Base-by-base conservation (phyloP, 2,797 vertebrate genomes). In the Tiaroga cobitis region DNA sequence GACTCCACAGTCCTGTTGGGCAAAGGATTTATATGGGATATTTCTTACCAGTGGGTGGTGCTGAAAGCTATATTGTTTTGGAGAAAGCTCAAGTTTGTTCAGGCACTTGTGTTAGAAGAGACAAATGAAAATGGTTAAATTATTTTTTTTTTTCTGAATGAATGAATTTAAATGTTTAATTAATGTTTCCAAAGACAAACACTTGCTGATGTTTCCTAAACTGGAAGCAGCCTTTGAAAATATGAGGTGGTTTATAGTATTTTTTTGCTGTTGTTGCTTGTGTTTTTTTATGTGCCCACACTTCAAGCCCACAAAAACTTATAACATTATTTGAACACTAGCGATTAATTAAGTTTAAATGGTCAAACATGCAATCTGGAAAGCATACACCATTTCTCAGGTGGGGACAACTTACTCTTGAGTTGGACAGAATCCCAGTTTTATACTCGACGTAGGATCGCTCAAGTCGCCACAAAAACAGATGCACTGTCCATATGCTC, bases 401-500 rank as follows among this genome's bases (percentile, higher is more conserved):
- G 92, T 91, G 91, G 61, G 93, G 92, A 94, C 92, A 92, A 91
- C 93, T 94, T 92, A 92, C 92, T 93, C 92, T 86, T 85, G 91
- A 92, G 90, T 95, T 95, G 94, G 95, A 94, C 90, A 83, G 88
- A 91, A 92, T 95, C 95, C 93, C 94, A 92, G 94, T 93, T 95
- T 95, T 93, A 90, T 91, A 91, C 92, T 93, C 93, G 91, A 91
- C 89, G 90, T 70, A 93, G 93, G 94, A 94, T 94, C 93, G 93
- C 92, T 89, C 75, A 92, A 90, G 93, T 94, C 93, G 92, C 94
- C 92, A 93, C 88, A 90, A 93, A 93, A 94, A 94, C 95, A 95
- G 95, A 94, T 95, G 95, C 93, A 92, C 92, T 92, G 93, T 94
- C 94, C 94, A 95, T 95, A 95, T 95, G 94, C 93, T 94, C 92